Evolutionary conservation across 2,888 invertebrate species (phyloP).

Genomic region (Petrophora chlorosata): DNA sequence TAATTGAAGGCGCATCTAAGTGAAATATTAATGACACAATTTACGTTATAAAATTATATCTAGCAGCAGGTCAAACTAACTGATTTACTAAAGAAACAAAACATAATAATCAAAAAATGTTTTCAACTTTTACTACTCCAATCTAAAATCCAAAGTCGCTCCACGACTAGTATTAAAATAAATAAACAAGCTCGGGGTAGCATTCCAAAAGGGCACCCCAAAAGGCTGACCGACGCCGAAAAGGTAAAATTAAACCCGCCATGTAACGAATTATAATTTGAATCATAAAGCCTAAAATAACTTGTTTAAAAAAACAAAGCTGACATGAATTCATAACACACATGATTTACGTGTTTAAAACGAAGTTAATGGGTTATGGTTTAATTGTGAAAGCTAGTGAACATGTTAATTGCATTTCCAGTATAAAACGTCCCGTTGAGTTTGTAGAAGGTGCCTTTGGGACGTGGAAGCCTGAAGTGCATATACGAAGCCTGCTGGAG

Average conservation of each 20-base stretch:
- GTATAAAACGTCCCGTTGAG: background rate
- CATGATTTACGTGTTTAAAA: slow-evolving; percentile 16
- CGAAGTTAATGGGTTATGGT: slow-evolving; percentile 12
- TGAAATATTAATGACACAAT: no score
- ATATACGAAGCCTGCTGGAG: no score
- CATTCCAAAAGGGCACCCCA: slow-evolving; percentile 42
- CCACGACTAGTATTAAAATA: slow-evolving; percentile 9
- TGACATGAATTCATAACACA: slow-evolving; percentile 21
- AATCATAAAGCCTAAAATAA: slow-evolving; percentile 47
- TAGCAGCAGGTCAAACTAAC: no score
- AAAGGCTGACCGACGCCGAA: slow-evolving; percentile 42
- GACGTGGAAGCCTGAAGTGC: no score
- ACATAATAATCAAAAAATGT: background rate
- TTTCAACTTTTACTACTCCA: background rate
- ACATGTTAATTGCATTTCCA: slow-evolving; percentile 16
- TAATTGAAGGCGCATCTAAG: no score
- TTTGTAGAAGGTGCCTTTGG: no score
- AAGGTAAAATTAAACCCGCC: slow-evolving; percentile 48
- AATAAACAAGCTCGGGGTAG: slow-evolving; percentile 12
- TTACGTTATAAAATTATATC: no score
- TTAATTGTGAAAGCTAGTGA: slow-evolving; percentile 14
- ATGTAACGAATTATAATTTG: slow-evolving; percentile 43
- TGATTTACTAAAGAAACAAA: no score
- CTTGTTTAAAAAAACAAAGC: slow-evolving; percentile 35
- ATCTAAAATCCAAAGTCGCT: slow-evolving; percentile 6